phyloP scores from a whole-genome alignment of 2,797 vertebrate genomes.

The Nyctibius grandis region DNA sequence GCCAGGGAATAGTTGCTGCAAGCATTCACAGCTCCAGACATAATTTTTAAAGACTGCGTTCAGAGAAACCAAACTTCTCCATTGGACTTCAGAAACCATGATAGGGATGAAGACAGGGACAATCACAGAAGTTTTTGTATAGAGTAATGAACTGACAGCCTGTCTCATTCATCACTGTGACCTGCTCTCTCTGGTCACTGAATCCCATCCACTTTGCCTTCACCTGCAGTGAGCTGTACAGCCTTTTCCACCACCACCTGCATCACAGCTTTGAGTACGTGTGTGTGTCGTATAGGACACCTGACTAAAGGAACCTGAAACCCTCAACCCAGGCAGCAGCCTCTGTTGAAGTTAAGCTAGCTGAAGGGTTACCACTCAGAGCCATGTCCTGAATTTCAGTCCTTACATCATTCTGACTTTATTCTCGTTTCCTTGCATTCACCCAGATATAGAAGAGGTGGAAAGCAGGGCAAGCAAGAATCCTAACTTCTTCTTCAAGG shows the following conservation, averaged over 20 bases:
- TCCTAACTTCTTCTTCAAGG: neutral
- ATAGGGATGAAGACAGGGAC: neutral
- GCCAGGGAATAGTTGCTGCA: neutral
- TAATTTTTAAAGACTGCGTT: neutral
- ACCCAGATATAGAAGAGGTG: neutral
- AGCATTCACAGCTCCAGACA: neutral
- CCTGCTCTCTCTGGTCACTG: neutral
- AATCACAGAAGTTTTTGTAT: neutral
- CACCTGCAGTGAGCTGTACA: fast-evolving
- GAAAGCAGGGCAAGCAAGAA: neutral
- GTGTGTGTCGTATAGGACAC: fast-evolving
- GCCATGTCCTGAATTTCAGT: neutral
- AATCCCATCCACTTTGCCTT: neutral
- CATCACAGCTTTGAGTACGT: neutral
- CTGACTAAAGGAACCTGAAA: neutral
- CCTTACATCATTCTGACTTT: neutral
- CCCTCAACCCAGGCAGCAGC: neutral
- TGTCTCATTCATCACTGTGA: neutral
- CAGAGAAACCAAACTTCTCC: neutral
- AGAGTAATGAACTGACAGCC: fast-evolving
- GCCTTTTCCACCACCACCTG: neutral
- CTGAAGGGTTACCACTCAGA: neutral
- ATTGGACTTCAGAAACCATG: neutral
- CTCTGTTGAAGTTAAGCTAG: neutral
- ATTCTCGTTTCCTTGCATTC: neutral